Base-by-base conservation (phyloP, 2,888 invertebrate genomes). In the Drosophila antonietae region DNA sequence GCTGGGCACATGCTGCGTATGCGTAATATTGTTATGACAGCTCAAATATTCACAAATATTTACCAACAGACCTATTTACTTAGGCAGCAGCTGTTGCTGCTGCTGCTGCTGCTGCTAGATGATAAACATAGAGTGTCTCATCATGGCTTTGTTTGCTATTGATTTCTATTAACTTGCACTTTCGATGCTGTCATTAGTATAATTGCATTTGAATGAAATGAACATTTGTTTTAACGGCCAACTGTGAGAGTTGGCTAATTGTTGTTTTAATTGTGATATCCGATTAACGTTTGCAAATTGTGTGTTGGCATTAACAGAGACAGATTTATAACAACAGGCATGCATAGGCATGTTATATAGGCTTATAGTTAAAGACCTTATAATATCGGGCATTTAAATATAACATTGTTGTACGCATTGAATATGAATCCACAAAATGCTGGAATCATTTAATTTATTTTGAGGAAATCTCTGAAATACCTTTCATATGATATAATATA, bases 21-120 rank as follows among this genome's bases (percentile, higher is more conserved):
- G 75, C 72, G 75, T 64, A 74, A 78, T 69, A 62, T 55, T 71
- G 63, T 55, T 73, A 62, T 75, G 60, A 59, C 69, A 65, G 63
- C 59, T 63, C 62, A 83, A 78, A 75, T 64, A 59, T 75, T 65
- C 37, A 46, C 67, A 89, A 73, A 80, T 84, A 73, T 84, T 89
- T 84, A 58, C 35, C 37, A 43, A 49, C 0, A 15, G 39, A 31
- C 43, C 44, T 67, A 68, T 76, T 72, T 67, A 56, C 56, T 47
- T 51, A 56, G 68, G 67, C 60, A 60, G 61, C 49, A 20, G 18
- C 43, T 10, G 18, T 5, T 18, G 43, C 10, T 44, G 44, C 41
- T 55, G 28, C 39, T n/a, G 20, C 10, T 18, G 43, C 10, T 44
- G 44, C 41, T 55, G 28, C 39, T n/a, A 51, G 14, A 39, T 5